phyloP scores from a whole-genome alignment of 2,113 vertebrate species.

The Butorides virescens region DNA sequence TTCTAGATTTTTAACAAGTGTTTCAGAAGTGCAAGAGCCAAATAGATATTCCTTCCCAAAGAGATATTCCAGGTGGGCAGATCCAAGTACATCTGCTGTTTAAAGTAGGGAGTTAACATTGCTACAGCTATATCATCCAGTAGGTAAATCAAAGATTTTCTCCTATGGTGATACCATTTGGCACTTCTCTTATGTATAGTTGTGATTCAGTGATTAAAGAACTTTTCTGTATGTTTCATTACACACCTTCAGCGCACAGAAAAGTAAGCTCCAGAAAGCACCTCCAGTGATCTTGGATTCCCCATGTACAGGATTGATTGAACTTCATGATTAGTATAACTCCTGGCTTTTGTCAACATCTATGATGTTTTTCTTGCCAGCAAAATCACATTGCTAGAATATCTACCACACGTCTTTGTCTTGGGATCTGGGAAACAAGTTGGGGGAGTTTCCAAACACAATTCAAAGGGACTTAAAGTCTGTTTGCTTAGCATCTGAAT shows the following conservation, averaged over 20 bases:
- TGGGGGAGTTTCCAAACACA: neutral
- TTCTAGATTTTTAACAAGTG: neutral
- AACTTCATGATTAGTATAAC: neutral
- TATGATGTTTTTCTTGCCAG: neutral
- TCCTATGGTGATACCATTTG: neutral
- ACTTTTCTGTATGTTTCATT: neutral
- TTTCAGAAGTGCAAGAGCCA: neutral
- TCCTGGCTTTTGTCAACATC: neutral
- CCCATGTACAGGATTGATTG: neutral
- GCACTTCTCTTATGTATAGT: neutral
- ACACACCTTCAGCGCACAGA: neutral
- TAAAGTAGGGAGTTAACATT: neutral
- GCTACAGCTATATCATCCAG: neutral
- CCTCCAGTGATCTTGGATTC: neutral
- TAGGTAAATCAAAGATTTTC: neutral
- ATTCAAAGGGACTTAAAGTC: neutral
- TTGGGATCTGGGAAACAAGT: neutral
- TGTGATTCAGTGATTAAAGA: neutral
- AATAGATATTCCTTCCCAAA: neutral
- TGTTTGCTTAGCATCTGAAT: neutral
- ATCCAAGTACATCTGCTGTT: neutral
- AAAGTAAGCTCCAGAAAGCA: neutral
- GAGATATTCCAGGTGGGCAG: neutral
- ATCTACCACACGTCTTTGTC: neutral
- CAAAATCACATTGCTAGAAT: neutral